Percentiles rank a stretch among this genome's conserved stretches.
phyloP scores from a whole-genome alignment of 2,113 vertebrate genomes.

The Malurus melanocephalus region DNA sequence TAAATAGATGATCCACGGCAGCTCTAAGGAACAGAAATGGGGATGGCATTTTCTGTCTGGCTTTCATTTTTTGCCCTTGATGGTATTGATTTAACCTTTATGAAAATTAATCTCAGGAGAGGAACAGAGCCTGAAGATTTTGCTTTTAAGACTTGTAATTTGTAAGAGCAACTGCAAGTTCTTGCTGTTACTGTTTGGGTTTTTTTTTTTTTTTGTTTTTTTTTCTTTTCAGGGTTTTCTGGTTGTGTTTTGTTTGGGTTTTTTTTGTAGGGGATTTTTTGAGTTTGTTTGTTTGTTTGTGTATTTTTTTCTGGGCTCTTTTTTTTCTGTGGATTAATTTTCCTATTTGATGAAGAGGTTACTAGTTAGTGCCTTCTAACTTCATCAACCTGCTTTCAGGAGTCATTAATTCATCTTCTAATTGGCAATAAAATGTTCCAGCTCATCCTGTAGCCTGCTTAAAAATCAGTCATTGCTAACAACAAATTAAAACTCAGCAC shows the following conservation, averaged over 20 bases:
- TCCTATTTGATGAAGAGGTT: background rate
- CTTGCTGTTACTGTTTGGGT: background rate
- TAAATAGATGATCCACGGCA: background rate
- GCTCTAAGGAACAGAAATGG: background rate
- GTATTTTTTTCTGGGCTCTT: background rate
- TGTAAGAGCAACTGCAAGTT: conserved; percentile 5
- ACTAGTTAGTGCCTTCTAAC: background rate
- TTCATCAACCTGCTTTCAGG: background rate
- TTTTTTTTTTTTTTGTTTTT: background rate
- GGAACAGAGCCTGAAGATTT: background rate
- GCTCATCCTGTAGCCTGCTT: conserved; percentile 18
- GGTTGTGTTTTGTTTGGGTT: fast-evolving
- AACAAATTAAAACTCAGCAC: conserved; percentile 28
- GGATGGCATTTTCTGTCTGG: background rate
- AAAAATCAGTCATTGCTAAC: conserved; percentile 11
- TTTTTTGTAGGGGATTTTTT: background rate
- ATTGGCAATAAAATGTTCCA: conserved; percentile 15
- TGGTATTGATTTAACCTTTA: conserved; percentile 28
- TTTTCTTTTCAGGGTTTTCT: background rate
- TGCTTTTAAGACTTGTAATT: conserved; percentile 6
- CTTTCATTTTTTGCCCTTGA: background rate
- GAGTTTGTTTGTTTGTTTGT: background rate
- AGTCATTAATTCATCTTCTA: conserved; percentile 19
- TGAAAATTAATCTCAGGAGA: conserved; percentile 40
- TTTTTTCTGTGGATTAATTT: background rate